Evolutionary conservation across 2,888 invertebrate species (phyloP), one percentile per base, ranked within the genome.

Genomic region (Trissolcus brochymenae): DNA sequence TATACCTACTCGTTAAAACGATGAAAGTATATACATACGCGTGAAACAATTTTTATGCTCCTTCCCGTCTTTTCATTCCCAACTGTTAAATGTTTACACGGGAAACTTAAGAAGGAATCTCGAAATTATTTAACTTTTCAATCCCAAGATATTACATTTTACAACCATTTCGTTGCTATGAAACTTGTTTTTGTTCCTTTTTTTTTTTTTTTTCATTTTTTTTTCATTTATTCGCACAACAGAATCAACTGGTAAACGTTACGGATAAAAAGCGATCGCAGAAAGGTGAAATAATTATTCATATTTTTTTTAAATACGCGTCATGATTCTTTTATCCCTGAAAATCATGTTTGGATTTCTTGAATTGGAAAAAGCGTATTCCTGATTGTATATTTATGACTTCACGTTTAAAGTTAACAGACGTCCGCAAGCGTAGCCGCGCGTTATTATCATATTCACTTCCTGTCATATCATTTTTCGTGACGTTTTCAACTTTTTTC

Each of bases 371-470:
- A 54, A 64, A 46, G 16, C 43, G 54, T 54, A 54, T 16, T 43
- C 54, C 21, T 17, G 19, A 64, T 64, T 64, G 46, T 65, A 49
- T 55, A 65, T 65, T 55, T 65, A 65, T 49, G 65, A 56, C 19
- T 66, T 66, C 3, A 29, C 62, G 25, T 62, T 62, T 41, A 53
- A 35, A 56, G 40, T 66, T 50, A 51, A 40, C 17, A 40, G 21
- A 56, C 56, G 21, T 49, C 9, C 49, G 29, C 49, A 21, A 70
- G 50, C 55, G 68, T 25, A 68, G 59, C 41, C 55, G 46, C 60
- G 49, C 51, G 29, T 60, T 61, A 67, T 67, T 67, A 68, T 68
- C 60, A 60, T 68, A 68, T 68, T 61, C 55, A 54, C 68, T 68
- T 68, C 55, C 68, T 55, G 68, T 68, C 68, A 60, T 60, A 68